These are phyloP conservation scores for Lichenostomus cassidix DNA, from an alignment of 2,113 vertebrate species.

Conservation along the genomic window DNA sequence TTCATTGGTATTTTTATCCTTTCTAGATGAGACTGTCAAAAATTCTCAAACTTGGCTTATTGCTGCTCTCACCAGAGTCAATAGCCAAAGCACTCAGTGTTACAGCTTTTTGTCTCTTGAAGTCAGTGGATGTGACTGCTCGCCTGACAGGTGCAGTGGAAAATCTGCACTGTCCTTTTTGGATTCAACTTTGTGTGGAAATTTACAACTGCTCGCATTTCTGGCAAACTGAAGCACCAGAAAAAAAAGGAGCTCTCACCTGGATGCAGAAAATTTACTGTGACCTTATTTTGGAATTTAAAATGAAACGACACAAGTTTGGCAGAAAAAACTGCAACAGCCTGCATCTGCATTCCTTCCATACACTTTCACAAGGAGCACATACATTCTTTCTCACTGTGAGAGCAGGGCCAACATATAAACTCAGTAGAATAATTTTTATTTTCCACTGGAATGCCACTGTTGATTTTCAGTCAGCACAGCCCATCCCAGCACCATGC, in stretches of 20 bases:
- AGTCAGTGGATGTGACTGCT: neutral
- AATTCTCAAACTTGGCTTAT: neutral
- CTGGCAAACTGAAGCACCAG: neutral
- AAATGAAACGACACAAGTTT: neutral
- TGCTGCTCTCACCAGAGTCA: neutral
- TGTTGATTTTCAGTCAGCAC: neutral
- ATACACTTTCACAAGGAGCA: neutral
- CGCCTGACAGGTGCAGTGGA: slow-evolving; percentile 3
- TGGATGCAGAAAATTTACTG: neutral
- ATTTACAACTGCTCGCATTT: neutral
- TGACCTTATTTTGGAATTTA: slow-evolving; percentile 7
- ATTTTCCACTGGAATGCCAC: neutral
- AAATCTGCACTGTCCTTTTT: slow-evolving; percentile 13
- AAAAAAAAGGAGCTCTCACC: neutral
- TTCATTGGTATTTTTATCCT: neutral
- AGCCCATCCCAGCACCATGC: neutral
- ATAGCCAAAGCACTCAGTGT: neutral
- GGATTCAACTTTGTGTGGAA: neutral
- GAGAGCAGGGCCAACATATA: neutral
- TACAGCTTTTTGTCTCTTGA: neutral
- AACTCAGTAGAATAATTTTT: neutral
- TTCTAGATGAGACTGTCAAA: neutral
- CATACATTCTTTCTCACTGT: neutral
- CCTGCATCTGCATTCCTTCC: slow-evolving; percentile 10
- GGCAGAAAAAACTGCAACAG: neutral